A percentile compares a stretch with the other conserved stretches of the same genome.
Evolutionary conservation across 2,113 vertebrate species (phyloP).

Genomic region (Daubentonia madagascariensis): DNA sequence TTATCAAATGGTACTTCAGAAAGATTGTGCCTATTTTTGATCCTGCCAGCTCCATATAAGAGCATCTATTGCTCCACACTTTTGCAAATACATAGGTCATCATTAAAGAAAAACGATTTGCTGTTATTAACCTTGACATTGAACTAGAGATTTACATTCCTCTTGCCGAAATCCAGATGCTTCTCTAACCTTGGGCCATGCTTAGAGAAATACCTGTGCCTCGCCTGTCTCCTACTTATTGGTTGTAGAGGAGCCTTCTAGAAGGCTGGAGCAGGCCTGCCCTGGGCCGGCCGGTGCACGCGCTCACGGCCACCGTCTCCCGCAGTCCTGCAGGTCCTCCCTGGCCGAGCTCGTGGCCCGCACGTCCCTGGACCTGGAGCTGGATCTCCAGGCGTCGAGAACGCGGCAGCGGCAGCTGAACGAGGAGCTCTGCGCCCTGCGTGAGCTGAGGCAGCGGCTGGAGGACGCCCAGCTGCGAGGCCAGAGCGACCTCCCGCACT

Average conservation of each 20-base stretch:
- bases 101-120: not conserved
- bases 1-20: not conserved
- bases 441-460: constrained; percentile 94
- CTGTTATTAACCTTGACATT: not conserved
- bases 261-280: not conserved
- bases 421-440: constrained; percentile 92
- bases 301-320: not conserved
- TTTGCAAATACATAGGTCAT: not conserved
- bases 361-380: constrained; percentile 99
- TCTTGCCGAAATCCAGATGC: not conserved
- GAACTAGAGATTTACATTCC: not conserved
- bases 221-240: not conserved
- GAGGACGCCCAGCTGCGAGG: constrained; percentile 92
- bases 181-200: not conserved
- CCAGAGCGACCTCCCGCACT: constrained; percentile 90
- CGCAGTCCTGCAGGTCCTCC: constrained; percentile 93
- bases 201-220: not conserved
- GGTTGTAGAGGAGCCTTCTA: not conserved
- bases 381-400: constrained; percentile 99
- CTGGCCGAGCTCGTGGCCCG: constrained; percentile 94
- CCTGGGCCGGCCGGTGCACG: accelerated
- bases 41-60: not conserved
- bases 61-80: not conserved
- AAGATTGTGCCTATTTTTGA: not conserved
- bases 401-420: constrained; percentile 95